A percentile compares a stretch with the other conserved stretches of the same genome.
phyloP scores from a whole-genome alignment of 2,888 invertebrate species.

The Teinopalpus imperialis region DNA sequence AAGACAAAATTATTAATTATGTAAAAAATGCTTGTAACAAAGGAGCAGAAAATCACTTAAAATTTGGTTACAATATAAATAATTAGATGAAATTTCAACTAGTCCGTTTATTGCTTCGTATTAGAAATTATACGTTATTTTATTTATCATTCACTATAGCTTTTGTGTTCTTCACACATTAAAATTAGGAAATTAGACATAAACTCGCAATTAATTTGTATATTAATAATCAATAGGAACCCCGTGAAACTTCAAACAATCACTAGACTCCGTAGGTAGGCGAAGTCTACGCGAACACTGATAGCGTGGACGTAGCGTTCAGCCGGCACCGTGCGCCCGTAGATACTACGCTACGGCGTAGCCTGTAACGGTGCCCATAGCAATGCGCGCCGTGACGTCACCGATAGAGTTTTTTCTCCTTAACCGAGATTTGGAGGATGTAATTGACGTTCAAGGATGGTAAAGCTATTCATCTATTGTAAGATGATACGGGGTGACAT shows the following conservation, averaged over 20 bases:
- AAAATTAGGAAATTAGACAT: too few species aligned
- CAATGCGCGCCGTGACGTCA: constrained; percentile 59
- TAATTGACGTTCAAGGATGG: constrained; percentile 11
- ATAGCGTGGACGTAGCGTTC: constrained; percentile 45
- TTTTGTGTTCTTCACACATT: too few species aligned
- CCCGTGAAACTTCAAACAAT: constrained; percentile 30
- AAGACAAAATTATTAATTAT: too few species aligned
- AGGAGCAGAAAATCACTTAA: too few species aligned
- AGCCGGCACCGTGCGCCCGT: constrained; percentile 60
- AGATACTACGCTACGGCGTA: constrained; percentile 59
- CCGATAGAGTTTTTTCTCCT: constrained; percentile 25
- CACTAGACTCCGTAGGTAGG: constrained; percentile 27
- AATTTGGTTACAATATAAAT: too few species aligned
- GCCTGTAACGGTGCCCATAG: constrained; percentile 51
- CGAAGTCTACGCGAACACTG: constrained; percentile 35
- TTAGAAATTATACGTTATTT: too few species aligned
- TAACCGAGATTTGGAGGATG: constrained; percentile 21
- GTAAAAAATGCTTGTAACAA: too few species aligned
- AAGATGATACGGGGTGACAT: constrained; percentile 1
- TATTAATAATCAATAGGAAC: too few species aligned
- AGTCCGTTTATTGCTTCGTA: too few species aligned
- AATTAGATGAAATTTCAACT: too few species aligned
- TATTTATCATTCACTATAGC: too few species aligned
- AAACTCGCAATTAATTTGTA: too few species aligned
- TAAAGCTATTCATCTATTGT: constrained; percentile 18